Conservation (phyloP, 1,140 invertebrate species). For the Aphaenogaster rudis region DNA sequence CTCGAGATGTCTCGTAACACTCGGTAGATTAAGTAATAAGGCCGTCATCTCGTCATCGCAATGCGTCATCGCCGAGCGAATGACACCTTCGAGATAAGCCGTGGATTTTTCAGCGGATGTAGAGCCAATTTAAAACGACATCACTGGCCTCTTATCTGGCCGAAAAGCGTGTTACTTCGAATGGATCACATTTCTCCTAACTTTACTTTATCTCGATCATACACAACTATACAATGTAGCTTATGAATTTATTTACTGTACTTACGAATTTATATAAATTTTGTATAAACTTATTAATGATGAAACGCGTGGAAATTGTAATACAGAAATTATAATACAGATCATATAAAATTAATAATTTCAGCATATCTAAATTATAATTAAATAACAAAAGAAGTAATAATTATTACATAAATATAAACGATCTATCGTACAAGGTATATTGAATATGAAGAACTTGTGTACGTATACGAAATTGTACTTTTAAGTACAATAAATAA, state of each 20-base stretch:
- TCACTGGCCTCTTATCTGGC: conserved; percentile 38
- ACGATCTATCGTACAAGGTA: not conserved
- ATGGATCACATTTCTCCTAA: conserved; percentile 46
- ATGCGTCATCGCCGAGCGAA: conserved; percentile 52
- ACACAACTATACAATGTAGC: not conserved
- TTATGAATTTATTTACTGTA: not conserved
- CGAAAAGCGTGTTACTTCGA: conserved; percentile 36
- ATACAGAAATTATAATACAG: not conserved
- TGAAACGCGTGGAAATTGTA: not conserved
- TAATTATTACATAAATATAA: not conserved
- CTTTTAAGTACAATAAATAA: not conserved
- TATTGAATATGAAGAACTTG: not conserved
- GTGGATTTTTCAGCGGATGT: conserved; percentile 29
- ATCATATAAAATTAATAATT: not conserved
- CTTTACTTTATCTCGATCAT: conserved; percentile 13
- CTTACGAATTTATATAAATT: not conserved
- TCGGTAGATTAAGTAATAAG: conserved; percentile 55
- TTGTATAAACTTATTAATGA: not conserved
- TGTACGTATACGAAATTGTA: not conserved
- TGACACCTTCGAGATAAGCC: conserved; percentile 48
- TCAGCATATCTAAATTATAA: not conserved
- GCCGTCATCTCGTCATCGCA: conserved; percentile 57
- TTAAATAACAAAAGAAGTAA: not conserved
- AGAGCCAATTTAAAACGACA: conserved; percentile 52
- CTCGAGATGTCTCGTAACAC: conserved; percentile 53